phyloP scores from a whole-genome alignment of 2,113 vertebrate species.

The Channa argus region DNA sequence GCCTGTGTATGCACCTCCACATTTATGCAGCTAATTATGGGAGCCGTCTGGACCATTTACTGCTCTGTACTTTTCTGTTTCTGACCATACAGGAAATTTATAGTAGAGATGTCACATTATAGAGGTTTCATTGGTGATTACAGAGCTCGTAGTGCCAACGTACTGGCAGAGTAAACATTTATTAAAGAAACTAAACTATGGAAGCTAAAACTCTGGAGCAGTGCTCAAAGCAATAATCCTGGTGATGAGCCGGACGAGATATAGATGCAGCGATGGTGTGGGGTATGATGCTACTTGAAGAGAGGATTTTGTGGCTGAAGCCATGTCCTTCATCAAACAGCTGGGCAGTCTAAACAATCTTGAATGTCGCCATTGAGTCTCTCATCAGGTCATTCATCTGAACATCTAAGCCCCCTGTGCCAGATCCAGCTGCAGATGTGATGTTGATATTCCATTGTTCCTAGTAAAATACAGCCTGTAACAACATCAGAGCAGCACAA shows the following conservation, averaged over 20 bases:
- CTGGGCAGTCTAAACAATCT: constrained; percentile 61
- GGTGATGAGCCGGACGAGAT: too few relatives aligned
- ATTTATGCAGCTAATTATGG: constrained; percentile 36
- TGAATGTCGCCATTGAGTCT: constrained; percentile 50
- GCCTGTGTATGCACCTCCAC: constrained; percentile 9
- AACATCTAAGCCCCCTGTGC: constrained; percentile 28
- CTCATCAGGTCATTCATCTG: constrained; percentile 55
- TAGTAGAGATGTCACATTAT: not conserved
- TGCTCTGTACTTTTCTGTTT: constrained; percentile 37
- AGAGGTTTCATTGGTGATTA: too few relatives aligned
- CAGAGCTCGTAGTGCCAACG: too few relatives aligned
- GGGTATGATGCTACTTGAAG: not conserved
- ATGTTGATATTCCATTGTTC: constrained; percentile 2
- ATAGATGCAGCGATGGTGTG: not conserved
- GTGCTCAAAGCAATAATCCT: too few relatives aligned
- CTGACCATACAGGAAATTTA: constrained; percentile 24
- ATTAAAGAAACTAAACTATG: not conserved
- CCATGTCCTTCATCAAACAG: constrained; percentile 53
- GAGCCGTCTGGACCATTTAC: constrained; percentile 20
- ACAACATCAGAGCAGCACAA: not conserved
- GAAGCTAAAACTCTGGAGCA: not conserved
- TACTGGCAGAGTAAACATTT: not conserved
- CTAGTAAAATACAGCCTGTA: constrained; percentile 16
- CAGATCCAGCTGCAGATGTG: constrained; percentile 39
- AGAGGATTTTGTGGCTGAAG: constrained; percentile 15